Evolutionary conservation across 2,797 vertebrate species (phyloP), one percentile per base, ranked within the genome.

Genomic region (Netta rufina): DNA sequence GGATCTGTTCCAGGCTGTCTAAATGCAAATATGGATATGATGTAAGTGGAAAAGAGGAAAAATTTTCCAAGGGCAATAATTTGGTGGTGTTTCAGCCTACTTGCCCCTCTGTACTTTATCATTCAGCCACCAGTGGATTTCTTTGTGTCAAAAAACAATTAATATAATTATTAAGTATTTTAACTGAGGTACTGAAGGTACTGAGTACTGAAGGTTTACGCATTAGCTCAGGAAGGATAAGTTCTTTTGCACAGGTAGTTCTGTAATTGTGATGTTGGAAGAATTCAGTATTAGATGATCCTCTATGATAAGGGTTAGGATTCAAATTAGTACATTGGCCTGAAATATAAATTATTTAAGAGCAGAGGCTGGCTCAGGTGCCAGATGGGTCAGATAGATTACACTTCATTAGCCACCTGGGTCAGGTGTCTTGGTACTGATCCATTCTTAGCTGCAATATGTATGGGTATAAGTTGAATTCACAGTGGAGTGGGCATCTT

Each of bases 221-320:
- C 49, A 86, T 41, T 76, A 80, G 81, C 70, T 97, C 45, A 28
- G 75, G 78, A 95, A 95, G 86, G 72, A 94, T 77, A 96, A 90
- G 56, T 61, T 91, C 49, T 92, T 95, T 92, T 96, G 89, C 53
- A 81, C 69, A 69, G 43, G 64, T 73, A 47, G 60, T 92, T 96
- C 88, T 95, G 67, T 90, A 92, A 92, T 80, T 58, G 79, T 69
- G 80, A 80, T 75, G 58, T 84, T 69, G 80, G 67, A 65, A 89
- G 89, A 96, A 92, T 92, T 90, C 77, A 66, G 64, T 95, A 91
- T 93, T 95, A 87, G 95, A 95, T 91, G 83, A 72, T 80, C 84
- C 54, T 95, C 89, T 84, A 8, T 32, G 80, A 3, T 36, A 47
- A 89, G 41, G 39, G 58, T 64, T 70, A 87, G 85, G 73, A 88